Percentiles rank a stretch among this genome's conserved stretches.
Conservation (phyloP, 2,113 vertebrate species). For the Podiceps cristatus region DNA sequence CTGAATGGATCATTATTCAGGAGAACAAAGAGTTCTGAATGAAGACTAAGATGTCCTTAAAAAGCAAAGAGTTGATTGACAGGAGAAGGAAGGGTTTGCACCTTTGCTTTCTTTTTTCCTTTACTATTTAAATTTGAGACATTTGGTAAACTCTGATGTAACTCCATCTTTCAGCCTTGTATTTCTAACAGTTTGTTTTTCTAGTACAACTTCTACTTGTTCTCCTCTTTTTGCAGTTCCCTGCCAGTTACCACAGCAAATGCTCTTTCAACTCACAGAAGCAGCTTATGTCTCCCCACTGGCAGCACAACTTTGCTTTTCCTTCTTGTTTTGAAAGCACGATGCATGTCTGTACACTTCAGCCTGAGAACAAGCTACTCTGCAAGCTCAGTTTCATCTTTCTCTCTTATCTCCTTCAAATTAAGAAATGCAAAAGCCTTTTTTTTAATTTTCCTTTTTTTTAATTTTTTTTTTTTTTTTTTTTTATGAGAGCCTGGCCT, state of each 20-base stretch:
- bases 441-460: background rate
- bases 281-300: background rate
- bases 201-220: background rate
- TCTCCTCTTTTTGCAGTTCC: background rate
- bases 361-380: background rate
- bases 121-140: background rate
- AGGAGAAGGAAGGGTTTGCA: background rate
- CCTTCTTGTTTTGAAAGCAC: background rate
- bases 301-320: background rate
- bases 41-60: background rate
- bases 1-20: background rate
- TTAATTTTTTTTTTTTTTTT: too few species aligned
- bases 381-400: background rate
- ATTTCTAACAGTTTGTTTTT: background rate
- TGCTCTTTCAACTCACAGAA: constrained; percentile 2
- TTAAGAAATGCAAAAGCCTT: background rate
- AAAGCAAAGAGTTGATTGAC: background rate
- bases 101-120: background rate
- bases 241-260: constrained; percentile 6
- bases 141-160: background rate
- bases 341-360: background rate
- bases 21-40: background rate
- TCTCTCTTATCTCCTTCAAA: background rate
- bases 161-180: background rate
- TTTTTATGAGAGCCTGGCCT: background rate